Evolutionary conservation across 2,113 vertebrate genomes (phyloP), one percentile per base, ranked within the genome.

Genomic region (Dinomys branickii): DNA sequence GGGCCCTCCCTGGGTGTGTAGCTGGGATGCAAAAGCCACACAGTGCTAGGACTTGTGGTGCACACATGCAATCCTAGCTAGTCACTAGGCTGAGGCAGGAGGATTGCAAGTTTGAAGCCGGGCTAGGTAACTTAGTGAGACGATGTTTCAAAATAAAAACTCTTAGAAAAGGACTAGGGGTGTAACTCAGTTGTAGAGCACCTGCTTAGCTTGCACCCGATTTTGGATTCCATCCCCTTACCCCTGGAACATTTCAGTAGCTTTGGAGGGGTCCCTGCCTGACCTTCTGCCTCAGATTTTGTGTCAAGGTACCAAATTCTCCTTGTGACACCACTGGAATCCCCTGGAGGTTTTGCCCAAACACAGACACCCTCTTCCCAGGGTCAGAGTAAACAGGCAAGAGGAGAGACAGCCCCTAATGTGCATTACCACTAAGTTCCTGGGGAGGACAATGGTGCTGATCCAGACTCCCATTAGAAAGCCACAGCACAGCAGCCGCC

Each of bases 361-460:
- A 13, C 38, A 47, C 14, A 28, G 8, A 7, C 1, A 9, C 12
- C 58, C 83, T 14, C 6, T 14, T 2, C 28, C 33, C 0, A 52
- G 35, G 28, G 20, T 65, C 47, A 11, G 16, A n/a, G 52, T 65
- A 77, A 47, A 54, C 17, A 33, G 22, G 41, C 22, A 56, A 69
- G 44, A 35, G 35, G 88, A 14, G 41, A 54, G 16, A 5, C 19
- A 65, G 6, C 11, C 38, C 77, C 38, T 73, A 58, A 73, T 41
- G 14, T 83, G 24, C 38, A 73, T 91, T 80, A 88, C 71, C 20
- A 56, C 1, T 58, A 83, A 52, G 10, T 80, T 59, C 65, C 1
- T 24, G 2, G 33, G 41, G 14, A 82, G 33, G 56, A 47, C 35
- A 83, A 35, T 26, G 12, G 35, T 67, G 50, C 33, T 24, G 19